These are phyloP conservation scores for Reticulitermes speratus DNA, from an alignment of 1,140 invertebrate species.

Conservation along the genomic window DNA sequence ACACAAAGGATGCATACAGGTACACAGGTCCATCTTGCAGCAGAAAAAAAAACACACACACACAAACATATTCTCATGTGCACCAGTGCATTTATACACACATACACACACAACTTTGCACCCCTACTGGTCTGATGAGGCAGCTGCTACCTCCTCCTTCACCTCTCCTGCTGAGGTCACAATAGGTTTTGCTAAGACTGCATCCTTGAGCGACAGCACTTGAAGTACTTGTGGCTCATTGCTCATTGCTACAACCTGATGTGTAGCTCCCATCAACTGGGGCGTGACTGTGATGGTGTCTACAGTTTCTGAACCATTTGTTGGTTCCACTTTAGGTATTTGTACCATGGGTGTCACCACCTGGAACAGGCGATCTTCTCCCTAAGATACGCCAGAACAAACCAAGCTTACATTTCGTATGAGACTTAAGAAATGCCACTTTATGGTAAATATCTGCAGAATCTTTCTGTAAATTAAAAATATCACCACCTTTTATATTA, in stretches of 20 bases:
- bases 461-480: too few relatives aligned
- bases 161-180: constrained; percentile 56
- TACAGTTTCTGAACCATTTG: constrained; percentile 52
- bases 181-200: constrained; percentile 75
- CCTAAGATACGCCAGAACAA: constrained; percentile 24
- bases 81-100: not conserved
- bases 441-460: too few relatives aligned
- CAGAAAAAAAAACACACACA: not conserved
- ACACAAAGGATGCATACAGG: not conserved
- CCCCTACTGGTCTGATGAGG: constrained; percentile 34
- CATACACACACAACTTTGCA: not conserved
- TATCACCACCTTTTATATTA: too few relatives aligned
- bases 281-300: constrained; percentile 65
- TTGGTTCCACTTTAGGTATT: constrained; percentile 70
- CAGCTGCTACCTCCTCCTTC: constrained; percentile 50
- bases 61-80: not conserved
- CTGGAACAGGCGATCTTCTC: constrained; percentile 38
- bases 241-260: constrained; percentile 71
- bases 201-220: constrained; percentile 79
- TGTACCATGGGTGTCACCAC: constrained; percentile 75
- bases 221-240: constrained; percentile 75
- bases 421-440: not conserved
- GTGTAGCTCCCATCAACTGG: constrained; percentile 61
- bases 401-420: constrained; percentile 2
- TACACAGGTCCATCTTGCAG: not conserved